Evolutionary conservation across 2,888 invertebrate species (phyloP), one percentile per base, ranked within the genome.

Genomic region (Oscheius sp.): DNA sequence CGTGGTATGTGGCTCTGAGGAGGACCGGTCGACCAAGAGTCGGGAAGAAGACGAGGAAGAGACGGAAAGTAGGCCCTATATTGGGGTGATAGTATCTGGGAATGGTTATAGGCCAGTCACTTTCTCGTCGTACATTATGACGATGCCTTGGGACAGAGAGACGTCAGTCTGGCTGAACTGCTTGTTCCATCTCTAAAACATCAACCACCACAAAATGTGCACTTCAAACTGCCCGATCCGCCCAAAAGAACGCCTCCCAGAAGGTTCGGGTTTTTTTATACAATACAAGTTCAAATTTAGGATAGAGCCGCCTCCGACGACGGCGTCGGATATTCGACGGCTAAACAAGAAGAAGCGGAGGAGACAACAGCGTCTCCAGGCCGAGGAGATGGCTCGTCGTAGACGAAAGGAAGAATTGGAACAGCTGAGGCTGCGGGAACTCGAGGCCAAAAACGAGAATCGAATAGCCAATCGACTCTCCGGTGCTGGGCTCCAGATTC

Each of bases 1-100:
- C 82, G 13, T 84, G 87, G 87, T 85, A 86, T 78, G 79, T 89
- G 42, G 87, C 89, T 62, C 70, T 89, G 10, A 81, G 86, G 29
- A 76, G 82, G 50, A 83, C 80, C 5, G 89, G 89, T 7, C 76
- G 78, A 58, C 78, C 88, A 1, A 68, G 88, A 50, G 76, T 79
- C 21, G 89, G 88, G n/a, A 70, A 76, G 13, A 79, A 79, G 33
- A 81, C 88, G 29, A 76, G 83, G 60, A 79, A 80, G 71, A 63
- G 84, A 29, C 81, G 86, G 68, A 86, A 85, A 76, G 85, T 76
- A 29, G 74, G 73, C 35, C 32, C 33, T 9, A 3, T 3, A 42
- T 5, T 50, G 4, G 11, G 9, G 10, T 50, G 21, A 32, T 4
- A 33, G 32, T 10, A 58, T 21, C 50, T 42, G 42, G 42, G 29